Percentiles rank a stretch among this genome's conserved stretches.
Conservation (phyloP, 2,888 invertebrate genomes). For the Empis livida region DNA sequence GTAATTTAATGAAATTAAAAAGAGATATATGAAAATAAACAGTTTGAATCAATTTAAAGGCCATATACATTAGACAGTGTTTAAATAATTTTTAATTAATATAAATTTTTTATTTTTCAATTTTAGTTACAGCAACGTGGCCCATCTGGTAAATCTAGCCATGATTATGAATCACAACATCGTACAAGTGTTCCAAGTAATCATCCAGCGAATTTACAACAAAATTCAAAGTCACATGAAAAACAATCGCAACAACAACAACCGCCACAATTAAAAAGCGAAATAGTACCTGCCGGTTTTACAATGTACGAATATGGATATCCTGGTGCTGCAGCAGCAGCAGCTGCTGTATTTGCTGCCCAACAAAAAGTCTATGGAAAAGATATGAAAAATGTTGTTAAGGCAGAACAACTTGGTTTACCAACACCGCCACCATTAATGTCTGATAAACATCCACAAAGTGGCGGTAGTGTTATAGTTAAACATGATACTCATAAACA, state of each 20-base stretch:
- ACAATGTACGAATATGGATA: conserved; percentile 47
- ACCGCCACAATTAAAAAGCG: conserved; percentile 40
- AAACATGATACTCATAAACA: conserved; percentile 43
- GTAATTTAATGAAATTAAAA: no score
- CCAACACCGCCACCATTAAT: conserved; percentile 55
- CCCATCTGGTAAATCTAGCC: conserved; percentile 5
- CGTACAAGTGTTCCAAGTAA: not conserved
- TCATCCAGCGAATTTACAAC: conserved; percentile 1
- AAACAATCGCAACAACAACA: conserved; percentile 10
- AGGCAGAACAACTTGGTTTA: conserved; percentile 20
- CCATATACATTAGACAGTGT: no score
- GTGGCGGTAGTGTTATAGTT: conserved; percentile 47
- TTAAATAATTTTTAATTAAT: no score
- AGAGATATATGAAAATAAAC: no score
- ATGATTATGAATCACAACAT: conserved; percentile 11
- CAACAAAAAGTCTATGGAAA: conserved; percentile 8
- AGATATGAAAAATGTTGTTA: conserved; percentile 8
- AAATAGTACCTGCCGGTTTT: conserved; percentile 43
- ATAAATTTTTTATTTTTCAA: not conserved
- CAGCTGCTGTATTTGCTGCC: conserved; percentile 1
- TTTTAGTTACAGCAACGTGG: conserved; percentile 9
- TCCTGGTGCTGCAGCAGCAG: conserved; percentile 1
- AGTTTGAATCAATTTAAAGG: no score
- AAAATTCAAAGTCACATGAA: conserved; percentile 6
- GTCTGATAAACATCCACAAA: conserved; percentile 53